Evolutionary conservation across 2,888 invertebrate species (phyloP), one percentile per base, ranked within the genome.

Genomic region (Mesorhabditis belari): DNA sequence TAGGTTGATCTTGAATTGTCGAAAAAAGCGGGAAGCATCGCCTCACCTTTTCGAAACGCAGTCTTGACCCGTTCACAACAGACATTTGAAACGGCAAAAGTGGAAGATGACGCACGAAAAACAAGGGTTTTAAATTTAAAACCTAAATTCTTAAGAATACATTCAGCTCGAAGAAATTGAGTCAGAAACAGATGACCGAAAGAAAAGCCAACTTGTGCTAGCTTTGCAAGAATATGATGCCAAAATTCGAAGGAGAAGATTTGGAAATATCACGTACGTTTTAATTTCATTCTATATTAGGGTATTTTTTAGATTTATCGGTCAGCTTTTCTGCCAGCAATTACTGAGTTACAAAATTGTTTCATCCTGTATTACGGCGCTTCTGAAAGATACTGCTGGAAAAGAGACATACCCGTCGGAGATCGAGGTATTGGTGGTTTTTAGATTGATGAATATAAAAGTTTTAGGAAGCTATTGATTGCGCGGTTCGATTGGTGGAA

Each of bases 241-340:
- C 50, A 74, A 74, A 60, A 69, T 74, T 58, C 60, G 74, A 26
- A 55, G 77, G 21, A 49, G 74, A 49, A 75, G 71, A 61, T 71
- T 77, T 57, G 77, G 77, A 66, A 76, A 73, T 54, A 76, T 77
- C 64, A 72, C 67, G 63, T 73, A 54, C 29, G 61, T 50, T 23
- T 5, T 49, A 35, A 51, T n/a, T n/a, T n/a, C n/a, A 19, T n/a
- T 51, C 52, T 23, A 21, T 17, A 9, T 19, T n/a, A 50, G 23
- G 23, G 29, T 58, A 17, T 21, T 28, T 55, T 69, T 35, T 61
- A 72, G 73, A 6, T 77, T 76, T 63, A 75, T 77, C 58, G 74
- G 75, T 9, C 66, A 75, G 54, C 63, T 77, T 24, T 77, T 64
- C 59, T 56, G 67, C 5, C 62, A 70, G 26, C 24, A 56, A 0